Evolutionary conservation across 2,113 vertebrate genomes (phyloP), one percentile per base, ranked within the genome.

Genomic region (Silurus asotus): DNA sequence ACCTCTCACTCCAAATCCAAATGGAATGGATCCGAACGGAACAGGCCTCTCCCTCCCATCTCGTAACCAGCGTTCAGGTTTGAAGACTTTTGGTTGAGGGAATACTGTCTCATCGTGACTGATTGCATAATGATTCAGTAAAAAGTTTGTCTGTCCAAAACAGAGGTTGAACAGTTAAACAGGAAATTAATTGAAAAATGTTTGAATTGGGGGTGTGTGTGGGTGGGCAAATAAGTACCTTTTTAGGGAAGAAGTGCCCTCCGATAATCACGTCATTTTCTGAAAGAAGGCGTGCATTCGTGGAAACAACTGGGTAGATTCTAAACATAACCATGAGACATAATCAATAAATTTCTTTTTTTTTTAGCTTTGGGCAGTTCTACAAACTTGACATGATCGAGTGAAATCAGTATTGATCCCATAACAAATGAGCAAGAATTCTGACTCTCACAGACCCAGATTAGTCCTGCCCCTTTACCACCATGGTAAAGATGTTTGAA

Each of bases 41-140:
- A 93, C 88, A 0, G 94, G 94, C 82, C 88, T 90, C 14, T 85
- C 20, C 1, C 61, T 83, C 4, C 92, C 90, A 5, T 93, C 92
- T 0, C 94, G 88, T 15, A 96, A 91, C 95, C 95, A 96, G n/a
- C 95, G 88, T 49, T 95, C 94, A 0, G 95, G 95, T 37, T 83
- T 90, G 76, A 96, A 96, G 0, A 61, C 83, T 8, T 59, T 79
- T 0, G 95, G 89, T 3, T 96, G 91, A 1, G 92, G 86, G 67
- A 96, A 96, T 0, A 88, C 81, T 20, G 90, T 89, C 49, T 95
- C 92, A 70, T 96, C 95, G 0, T 93, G 88, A 82, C 91, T 91
- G 45, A 96, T 93, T 62, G 95, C 94, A 5, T 96, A 96, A 89
- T 95, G 91, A 61, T 86, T 91, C 2, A 96, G 17, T 2, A 75